Base-by-base conservation (phyloP, 2,888 invertebrate genomes). In the Gymnoscelis rufifasciata region DNA sequence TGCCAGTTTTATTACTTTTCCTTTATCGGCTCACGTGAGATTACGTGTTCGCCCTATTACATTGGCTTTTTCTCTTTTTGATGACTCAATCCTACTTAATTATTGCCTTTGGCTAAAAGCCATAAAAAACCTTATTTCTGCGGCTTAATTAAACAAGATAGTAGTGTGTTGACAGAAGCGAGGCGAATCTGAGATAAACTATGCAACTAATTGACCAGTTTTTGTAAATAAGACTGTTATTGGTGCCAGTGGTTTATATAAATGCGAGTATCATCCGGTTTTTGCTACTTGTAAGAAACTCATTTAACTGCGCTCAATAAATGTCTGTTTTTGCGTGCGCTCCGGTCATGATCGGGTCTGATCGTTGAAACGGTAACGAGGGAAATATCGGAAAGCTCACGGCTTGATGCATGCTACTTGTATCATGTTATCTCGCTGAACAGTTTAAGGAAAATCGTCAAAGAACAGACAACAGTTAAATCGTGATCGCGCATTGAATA, bases 1-100 rank as follows among this genome's bases (percentile, higher is more conserved):
- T 82, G 62, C 79, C 62, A 69, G 56, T 76, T 86, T 87, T 83
- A 86, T 74, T 62, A 69, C 67, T 71, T 60, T 62, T 61, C 68
- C 69, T 78, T 83, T 83, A 83, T 82, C 78, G 81, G 71, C 59
- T 66, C 67, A 66, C 72, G 64, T 69, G 68, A 76, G 78, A 82
- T 84, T 84, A 80, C 73, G 69, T 77, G 77, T 77, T 74, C 71
- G 68, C 68, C 71, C 71, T 74, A 77, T 75, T 78, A 73, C 64
- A 67, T 68, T 67, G 62, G 59, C 64, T 68, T 68, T 71, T 71
- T 57, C 62, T 64, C 60, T 69, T 70, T 67, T 59, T 62, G 71
- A 75, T 82, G 80, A 82, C 78, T 83, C 79, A 83, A 69, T 77
- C 54, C 56, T 39, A 60, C 47, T 65, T 66, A 60, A 59, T 66